Conservation (phyloP, 2,888 invertebrate genomes). For the Campaea margaritaria region DNA sequence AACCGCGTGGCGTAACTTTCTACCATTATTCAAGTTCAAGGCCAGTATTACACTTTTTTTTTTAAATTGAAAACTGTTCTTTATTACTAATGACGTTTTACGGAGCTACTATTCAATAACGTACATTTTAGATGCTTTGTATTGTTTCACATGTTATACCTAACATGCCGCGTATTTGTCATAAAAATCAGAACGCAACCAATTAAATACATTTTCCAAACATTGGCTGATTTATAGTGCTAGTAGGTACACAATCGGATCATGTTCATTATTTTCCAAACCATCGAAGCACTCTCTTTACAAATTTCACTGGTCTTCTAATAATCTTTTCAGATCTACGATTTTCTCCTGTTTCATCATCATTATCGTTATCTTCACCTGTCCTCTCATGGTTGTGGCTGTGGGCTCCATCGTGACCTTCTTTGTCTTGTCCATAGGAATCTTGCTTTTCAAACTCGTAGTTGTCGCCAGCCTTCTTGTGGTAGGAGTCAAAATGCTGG, state of each 20-base stretch:
- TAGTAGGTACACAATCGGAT: not conserved
- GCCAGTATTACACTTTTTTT: not conserved
- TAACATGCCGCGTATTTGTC: too few relatives aligned
- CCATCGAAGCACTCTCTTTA: constrained; percentile 59
- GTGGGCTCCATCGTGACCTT: constrained; percentile 75
- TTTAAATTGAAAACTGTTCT: not conserved
- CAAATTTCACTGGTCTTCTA: constrained; percentile 49
- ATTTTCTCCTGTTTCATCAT: constrained; percentile 73
- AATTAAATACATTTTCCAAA: too few relatives aligned
- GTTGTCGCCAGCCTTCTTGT: constrained; percentile 90
- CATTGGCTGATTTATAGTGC: too few relatives aligned
- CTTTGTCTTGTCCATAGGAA: constrained; percentile 86
- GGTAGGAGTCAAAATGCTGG: constrained; percentile 89
- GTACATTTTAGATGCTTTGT: too few relatives aligned
- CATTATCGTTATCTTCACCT: constrained; percentile 61
- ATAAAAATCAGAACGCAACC: too few relatives aligned
- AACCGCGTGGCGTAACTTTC: not conserved
- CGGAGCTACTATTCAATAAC: too few relatives aligned
- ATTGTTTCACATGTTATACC: too few relatives aligned
- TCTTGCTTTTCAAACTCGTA: constrained; percentile 89
- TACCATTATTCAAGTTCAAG: constrained; percentile 16
- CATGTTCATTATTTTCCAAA: constrained; percentile 46
- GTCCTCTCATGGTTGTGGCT: constrained; percentile 70
- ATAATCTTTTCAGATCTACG: constrained; percentile 57
- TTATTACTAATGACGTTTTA: too few relatives aligned